Conservation (phyloP, 2,888 invertebrate species). For the Drosophila anomalata region DNA sequence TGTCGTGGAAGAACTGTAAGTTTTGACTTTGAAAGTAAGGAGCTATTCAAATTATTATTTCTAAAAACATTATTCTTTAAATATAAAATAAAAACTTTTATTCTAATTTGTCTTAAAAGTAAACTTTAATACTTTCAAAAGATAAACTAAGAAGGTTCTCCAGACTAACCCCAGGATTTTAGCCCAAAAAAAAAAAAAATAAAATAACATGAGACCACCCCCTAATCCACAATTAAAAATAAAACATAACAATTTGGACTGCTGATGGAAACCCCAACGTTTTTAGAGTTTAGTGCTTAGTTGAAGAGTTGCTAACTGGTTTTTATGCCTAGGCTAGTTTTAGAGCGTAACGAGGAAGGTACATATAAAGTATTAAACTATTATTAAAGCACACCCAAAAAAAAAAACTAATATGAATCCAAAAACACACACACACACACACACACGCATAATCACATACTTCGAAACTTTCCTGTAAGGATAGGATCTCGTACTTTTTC, state of each 20-base stretch:
- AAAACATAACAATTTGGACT: constrained; percentile 65
- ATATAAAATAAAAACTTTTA: neutral
- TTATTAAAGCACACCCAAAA: constrained; percentile 42
- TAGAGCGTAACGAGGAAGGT: constrained; percentile 46
- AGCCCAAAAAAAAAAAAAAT: neutral
- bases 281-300: constrained; percentile 56
- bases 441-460: constrained; percentile 46
- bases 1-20: neutral
- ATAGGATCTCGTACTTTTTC: constrained; percentile 73
- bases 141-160: neutral
- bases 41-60: neutral
- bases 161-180: neutral
- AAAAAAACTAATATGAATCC: neutral
- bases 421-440: constrained; percentile 18
- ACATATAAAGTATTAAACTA: constrained; percentile 60
- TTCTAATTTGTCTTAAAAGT: neutral
- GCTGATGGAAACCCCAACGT: constrained; percentile 82
- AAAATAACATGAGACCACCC: neutral
- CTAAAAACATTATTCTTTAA: neutral
- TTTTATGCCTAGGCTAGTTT: constrained; percentile 59
- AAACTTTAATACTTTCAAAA: neutral
- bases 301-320: constrained; percentile 66
- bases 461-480: constrained; percentile 77
- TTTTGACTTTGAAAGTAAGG: neutral
- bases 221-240: neutral